These are phyloP conservation scores for Charina bottae DNA, from an alignment of 2,113 vertebrate species.

Conservation along the genomic window DNA sequence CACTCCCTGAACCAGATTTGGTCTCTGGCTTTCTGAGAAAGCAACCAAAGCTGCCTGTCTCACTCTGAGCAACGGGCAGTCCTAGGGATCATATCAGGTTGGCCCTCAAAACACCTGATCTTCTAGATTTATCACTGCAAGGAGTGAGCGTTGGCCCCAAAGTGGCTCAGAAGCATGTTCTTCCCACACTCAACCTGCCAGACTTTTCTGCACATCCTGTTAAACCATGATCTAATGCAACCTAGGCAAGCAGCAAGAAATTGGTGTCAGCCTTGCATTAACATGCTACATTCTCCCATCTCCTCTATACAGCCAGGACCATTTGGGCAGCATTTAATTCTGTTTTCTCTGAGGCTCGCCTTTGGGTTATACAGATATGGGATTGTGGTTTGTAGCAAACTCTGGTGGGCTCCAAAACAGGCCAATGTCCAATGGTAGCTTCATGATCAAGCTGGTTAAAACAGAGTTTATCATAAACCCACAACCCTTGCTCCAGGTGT, in stretches of 20 bases:
- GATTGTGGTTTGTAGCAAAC: neutral
- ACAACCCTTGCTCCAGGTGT: neutral
- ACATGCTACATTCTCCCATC: neutral
- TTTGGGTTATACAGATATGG: neutral
- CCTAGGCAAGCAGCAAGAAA: neutral
- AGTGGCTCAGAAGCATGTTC: neutral
- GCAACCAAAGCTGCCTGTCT: neutral
- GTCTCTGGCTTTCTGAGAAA: neutral
- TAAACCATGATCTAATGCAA: neutral
- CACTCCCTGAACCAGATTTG: neutral
- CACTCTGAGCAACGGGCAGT: neutral
- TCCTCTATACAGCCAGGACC: neutral
- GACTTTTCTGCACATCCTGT: neutral
- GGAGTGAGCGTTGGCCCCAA: neutral
- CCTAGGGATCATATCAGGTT: neutral
- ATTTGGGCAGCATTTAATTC: neutral
- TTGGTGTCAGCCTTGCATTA: neutral
- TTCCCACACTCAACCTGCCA: neutral
- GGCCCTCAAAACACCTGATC: neutral
- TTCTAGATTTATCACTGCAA: neutral
- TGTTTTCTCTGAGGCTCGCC: neutral
- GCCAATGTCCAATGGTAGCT: neutral
- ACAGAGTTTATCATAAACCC: neutral
- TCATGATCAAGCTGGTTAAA: neutral
- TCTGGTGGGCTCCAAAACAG: neutral